phyloP scores from a whole-genome alignment of 2,888 invertebrate species.

The Diplolepis rosae region DNA sequence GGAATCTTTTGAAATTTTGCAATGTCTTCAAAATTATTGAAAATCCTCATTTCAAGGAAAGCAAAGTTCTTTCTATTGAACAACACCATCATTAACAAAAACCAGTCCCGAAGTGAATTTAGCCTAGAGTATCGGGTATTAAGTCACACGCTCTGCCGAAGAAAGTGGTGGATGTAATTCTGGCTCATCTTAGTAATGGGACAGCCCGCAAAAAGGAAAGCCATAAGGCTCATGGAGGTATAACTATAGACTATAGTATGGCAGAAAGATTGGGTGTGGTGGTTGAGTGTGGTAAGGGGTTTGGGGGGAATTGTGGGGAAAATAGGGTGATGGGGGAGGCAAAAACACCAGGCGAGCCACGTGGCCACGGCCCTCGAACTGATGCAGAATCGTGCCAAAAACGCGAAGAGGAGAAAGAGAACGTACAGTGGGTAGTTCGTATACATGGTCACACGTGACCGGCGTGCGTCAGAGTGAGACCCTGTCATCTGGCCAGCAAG shows the following conservation, averaged over 20 bases:
- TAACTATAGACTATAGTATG: background rate
- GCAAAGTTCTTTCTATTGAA: background rate
- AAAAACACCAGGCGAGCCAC: constrained; percentile 33
- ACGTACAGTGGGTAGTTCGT: constrained; percentile 8
- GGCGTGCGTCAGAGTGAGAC: constrained; percentile 48
- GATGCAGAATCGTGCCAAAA: constrained; percentile 9
- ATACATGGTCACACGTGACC: constrained; percentile 27
- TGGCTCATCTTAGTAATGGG: constrained; percentile 24
- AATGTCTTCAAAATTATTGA: too few relatives aligned
- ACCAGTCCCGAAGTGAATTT: background rate
- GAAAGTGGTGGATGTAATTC: constrained; percentile 13
- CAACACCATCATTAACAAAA: background rate
- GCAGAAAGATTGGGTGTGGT: constrained; percentile 14
- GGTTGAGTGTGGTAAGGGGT: background rate
- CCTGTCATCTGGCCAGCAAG: constrained; percentile 62
- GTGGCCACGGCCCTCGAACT: constrained; percentile 14
- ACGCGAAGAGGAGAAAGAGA: constrained; percentile 13
- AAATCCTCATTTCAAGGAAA: background rate
- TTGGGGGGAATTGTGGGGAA: background rate
- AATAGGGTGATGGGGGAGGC: background rate
- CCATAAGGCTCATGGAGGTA: background rate
- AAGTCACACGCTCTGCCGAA: background rate
- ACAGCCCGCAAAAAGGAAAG: constrained; percentile 6
- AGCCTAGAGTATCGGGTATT: background rate
- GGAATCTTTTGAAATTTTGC: too few relatives aligned